Evolutionary conservation across 2,113 vertebrate genomes (phyloP).

Genomic region (Osmerus eperlanus): DNA sequence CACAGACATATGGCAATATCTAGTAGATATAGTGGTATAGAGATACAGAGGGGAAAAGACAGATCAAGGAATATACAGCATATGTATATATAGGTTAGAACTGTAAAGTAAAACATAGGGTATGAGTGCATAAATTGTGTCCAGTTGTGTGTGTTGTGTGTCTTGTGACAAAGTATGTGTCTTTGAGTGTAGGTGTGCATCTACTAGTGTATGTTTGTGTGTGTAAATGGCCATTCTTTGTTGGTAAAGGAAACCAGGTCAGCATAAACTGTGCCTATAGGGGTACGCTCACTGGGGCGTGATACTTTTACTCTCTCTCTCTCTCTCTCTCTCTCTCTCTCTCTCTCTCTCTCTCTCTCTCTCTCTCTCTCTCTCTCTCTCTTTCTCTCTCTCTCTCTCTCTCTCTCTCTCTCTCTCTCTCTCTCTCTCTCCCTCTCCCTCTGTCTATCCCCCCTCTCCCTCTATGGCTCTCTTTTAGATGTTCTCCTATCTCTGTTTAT

Average conservation of each 20-base stretch:
- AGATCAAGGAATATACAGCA: too few species aligned
- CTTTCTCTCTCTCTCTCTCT: conserved; percentile 25
- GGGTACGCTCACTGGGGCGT: conserved; percentile 41
- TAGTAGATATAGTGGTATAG: too few species aligned
- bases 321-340: background rate
- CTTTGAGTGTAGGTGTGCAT: conserved; percentile 17
- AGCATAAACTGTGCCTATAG: conserved; percentile 60
- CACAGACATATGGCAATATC: too few species aligned
- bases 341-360: conserved; percentile 21
- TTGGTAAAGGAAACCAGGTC: conserved; percentile 65
- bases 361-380: conserved; percentile 13
- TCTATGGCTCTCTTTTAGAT: too few species aligned
- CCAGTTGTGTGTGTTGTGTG: too few species aligned
- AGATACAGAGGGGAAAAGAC: too few species aligned
- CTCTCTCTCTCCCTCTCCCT: background rate
- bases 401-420: conserved; percentile 18
- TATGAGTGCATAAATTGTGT: too few species aligned
- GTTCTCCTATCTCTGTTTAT: too few species aligned
- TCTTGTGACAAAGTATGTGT: background rate
- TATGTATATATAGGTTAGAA: too few species aligned
- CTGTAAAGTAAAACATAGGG: too few species aligned
- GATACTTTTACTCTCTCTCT: background rate
- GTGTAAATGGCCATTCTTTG: conserved; percentile 48
- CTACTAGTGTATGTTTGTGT: conserved; percentile 15
- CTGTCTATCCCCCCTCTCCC: background rate